phyloP scores from a whole-genome alignment of 2,888 invertebrate species.

The Nephrotoma flavescens region DNA sequence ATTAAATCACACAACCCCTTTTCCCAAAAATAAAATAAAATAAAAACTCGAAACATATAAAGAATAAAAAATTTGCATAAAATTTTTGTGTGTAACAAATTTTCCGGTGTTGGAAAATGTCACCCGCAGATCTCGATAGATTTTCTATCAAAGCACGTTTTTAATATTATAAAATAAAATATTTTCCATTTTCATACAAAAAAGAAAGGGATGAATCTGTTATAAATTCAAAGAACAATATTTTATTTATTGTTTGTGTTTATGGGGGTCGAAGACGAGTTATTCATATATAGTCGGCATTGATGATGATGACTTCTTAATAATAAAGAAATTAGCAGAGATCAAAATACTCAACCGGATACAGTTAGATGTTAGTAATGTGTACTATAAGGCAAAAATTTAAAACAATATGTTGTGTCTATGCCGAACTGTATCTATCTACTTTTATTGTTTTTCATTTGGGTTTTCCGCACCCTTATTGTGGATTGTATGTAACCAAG shows the following conservation, averaged over 20 bases:
- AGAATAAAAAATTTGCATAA: neutral
- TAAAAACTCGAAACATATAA: neutral
- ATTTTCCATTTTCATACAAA: neutral
- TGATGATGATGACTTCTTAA: neutral
- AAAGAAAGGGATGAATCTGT: neutral
- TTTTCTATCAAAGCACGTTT: slow-evolving; percentile 1
- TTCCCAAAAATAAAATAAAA: neutral
- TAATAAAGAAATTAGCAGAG: neutral
- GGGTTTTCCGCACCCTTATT: neutral
- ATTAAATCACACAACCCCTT: neutral
- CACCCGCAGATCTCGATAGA: slow-evolving; percentile 2
- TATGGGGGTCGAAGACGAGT: neutral
- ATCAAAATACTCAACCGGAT: neutral
- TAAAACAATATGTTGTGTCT: neutral
- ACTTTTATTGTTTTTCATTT: neutral
- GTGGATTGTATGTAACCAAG: neutral
- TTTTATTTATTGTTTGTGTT: neutral
- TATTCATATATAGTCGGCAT: neutral
- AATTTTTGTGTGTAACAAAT: slow-evolving; percentile 3
- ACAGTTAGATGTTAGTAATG: neutral
- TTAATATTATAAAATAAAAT: neutral
- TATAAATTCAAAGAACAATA: neutral
- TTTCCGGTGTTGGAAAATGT: slow-evolving; percentile 4
- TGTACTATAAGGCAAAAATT: neutral
- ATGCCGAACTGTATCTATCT: neutral